Evolutionary conservation across 2,113 vertebrate species (phyloP).

Genomic region (Ceyx melanurus): DNA sequence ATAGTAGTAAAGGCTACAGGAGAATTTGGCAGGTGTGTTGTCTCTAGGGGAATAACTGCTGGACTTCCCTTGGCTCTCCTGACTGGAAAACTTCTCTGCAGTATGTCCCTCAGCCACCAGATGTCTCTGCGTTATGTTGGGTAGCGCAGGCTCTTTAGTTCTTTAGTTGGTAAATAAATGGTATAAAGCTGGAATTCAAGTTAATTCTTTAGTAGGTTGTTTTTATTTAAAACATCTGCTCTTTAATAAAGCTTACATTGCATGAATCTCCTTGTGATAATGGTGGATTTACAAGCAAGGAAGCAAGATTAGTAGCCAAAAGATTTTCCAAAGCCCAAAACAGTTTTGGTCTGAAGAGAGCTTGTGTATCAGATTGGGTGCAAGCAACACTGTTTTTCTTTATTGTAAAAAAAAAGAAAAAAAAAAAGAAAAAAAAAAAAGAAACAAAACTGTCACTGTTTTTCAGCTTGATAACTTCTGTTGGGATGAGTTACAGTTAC

Average conservation of each 20-base stretch:
- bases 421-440: not conserved
- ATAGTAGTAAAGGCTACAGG: rapidly evolving
- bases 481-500: not conserved
- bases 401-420: not conserved
- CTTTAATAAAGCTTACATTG: not conserved
- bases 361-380: not conserved
- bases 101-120: not conserved
- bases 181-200: too few relatives aligned
- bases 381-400: not conserved
- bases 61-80: rapidly evolving
- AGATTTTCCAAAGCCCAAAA: not conserved
- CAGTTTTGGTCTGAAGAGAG: not conserved
- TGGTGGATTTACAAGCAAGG: not conserved
- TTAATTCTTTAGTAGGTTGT: rapidly evolving
- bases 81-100: not conserved
- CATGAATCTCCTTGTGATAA: too few relatives aligned
- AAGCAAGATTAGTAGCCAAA: not conserved
- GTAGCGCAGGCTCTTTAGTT: not conserved
- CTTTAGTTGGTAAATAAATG: not conserved
- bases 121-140: not conserved
- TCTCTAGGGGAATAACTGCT: too few relatives aligned
- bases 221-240: not conserved
- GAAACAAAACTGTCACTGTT: not conserved
- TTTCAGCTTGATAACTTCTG: not conserved
- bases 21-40: rapidly evolving